Percentiles rank a stretch among this genome's conserved stretches.
phyloP scores from a whole-genome alignment of 2,797 vertebrate genomes.

The Acanthornis magna region DNA sequence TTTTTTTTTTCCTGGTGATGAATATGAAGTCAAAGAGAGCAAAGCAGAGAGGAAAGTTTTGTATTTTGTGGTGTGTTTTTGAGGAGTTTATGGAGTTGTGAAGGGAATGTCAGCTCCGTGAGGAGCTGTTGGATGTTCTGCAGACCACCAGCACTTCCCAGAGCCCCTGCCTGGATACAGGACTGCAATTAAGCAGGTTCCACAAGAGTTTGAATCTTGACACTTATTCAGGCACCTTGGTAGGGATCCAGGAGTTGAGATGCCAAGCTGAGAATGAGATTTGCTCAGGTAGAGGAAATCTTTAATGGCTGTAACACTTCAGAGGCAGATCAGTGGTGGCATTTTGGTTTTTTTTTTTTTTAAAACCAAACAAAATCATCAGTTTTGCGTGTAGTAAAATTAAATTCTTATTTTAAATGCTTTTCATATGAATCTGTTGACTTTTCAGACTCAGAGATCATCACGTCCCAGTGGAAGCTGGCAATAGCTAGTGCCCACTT shows the following conservation, averaged over 20 bases:
- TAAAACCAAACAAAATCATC: background rate
- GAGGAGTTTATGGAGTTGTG: background rate
- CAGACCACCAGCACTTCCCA: background rate
- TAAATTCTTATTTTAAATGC: background rate
- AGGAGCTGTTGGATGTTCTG: background rate
- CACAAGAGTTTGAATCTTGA: background rate
- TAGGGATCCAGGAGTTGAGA: background rate
- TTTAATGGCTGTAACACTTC: background rate
- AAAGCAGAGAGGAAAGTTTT: background rate
- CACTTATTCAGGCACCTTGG: fast-evolving
- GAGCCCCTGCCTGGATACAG: background rate
- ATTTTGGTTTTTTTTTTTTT: no score
- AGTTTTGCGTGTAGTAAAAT: background rate
- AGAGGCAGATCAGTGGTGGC: background rate
- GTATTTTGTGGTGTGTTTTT: background rate
- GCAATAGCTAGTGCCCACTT: fast-evolving
- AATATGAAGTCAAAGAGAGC: background rate
- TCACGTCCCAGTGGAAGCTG: fast-evolving
- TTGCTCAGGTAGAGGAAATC: background rate
- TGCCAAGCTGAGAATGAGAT: background rate
- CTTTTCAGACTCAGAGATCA: background rate
- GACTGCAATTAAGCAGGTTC: background rate
- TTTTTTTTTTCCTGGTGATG: background rate
- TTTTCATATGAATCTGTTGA: background rate
- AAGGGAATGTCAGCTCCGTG: background rate